Evolutionary conservation across 2,888 invertebrate species (phyloP).

Genomic region (Pristionchus entomophagus): DNA sequence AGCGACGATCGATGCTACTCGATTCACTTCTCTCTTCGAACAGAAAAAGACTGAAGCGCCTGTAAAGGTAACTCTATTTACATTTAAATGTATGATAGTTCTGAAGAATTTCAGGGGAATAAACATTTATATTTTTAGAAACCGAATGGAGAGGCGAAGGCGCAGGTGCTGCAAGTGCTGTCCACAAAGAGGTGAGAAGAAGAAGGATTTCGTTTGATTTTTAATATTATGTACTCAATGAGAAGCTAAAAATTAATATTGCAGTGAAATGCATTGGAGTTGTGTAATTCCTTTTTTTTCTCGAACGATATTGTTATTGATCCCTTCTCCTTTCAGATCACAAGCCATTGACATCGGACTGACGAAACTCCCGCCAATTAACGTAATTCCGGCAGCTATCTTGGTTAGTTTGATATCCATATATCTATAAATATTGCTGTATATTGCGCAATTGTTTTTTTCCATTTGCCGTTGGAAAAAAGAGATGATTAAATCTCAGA

Average conservation of each 20-base stretch:
- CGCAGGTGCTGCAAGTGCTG: conserved; percentile 89
- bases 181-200: conserved; percentile 85
- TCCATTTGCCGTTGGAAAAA: background rate
- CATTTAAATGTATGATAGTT: no score
- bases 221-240: no score
- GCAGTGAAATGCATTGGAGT: background rate
- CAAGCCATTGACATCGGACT: conserved; percentile 99
- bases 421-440: background rate
- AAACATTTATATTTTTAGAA: conserved; percentile 52
- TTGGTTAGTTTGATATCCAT: conserved; percentile 60
- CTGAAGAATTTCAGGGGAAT: background rate
- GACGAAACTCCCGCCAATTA: conserved; percentile 96
- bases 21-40: conserved; percentile 96
- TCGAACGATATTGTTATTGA: conserved; percentile 81
- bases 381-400: conserved; percentile 95
- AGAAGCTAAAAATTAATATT: no score
- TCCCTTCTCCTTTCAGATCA: conserved; percentile 89
- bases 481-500: conserved; percentile 80
- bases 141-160: conserved; percentile 76
- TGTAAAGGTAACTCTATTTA: conserved; percentile 65
- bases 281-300: no score
- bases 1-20: conserved; percentile 90
- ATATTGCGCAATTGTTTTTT: no score
- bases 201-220: no score
- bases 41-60: conserved; percentile 87